Percentiles rank a stretch among this genome's conserved stretches.
phyloP scores from a whole-genome alignment of 2,797 vertebrate genomes.

The Dallia pectoralis region DNA sequence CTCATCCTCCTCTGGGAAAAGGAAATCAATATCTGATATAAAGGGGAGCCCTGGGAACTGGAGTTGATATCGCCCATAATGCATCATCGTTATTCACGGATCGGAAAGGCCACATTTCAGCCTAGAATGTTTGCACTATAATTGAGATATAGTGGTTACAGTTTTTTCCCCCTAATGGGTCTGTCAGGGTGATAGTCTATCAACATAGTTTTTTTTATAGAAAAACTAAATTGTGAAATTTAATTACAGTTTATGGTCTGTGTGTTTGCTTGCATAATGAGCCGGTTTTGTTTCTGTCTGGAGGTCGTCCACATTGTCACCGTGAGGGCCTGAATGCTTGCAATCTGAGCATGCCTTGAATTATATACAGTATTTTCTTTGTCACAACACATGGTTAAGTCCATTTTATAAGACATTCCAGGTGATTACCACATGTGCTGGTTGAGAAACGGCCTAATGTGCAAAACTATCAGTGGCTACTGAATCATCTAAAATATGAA shows the following conservation, averaged over 20 bases:
- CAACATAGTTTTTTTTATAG: conserved; percentile 15
- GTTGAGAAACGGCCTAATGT: no score
- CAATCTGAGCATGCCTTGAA: no score
- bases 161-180: conserved; percentile 51
- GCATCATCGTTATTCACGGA: conserved; percentile 45
- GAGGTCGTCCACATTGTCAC: neutral
- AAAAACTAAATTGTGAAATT: neutral
- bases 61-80: conserved; percentile 45
- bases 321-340: neutral
- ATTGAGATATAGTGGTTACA: conserved; percentile 37
- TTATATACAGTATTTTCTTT: no score
- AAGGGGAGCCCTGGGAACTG: conserved; percentile 34
- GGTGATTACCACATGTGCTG: no score
- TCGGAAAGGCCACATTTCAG: conserved; percentile 46
- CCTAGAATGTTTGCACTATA: conserved; percentile 50
- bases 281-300: neutral
- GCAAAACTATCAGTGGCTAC: no score
- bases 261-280: neutral
- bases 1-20: conserved; percentile 13
- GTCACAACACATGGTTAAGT: no score
- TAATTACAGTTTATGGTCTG: neutral
- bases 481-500: no score
- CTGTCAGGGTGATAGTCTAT: conserved; percentile 49
- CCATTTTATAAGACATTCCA: no score
- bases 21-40: conserved; percentile 49